Evolutionary conservation across 2,113 vertebrate genomes (phyloP).

Genomic region (Leptobrachium ailaonicum): DNA sequence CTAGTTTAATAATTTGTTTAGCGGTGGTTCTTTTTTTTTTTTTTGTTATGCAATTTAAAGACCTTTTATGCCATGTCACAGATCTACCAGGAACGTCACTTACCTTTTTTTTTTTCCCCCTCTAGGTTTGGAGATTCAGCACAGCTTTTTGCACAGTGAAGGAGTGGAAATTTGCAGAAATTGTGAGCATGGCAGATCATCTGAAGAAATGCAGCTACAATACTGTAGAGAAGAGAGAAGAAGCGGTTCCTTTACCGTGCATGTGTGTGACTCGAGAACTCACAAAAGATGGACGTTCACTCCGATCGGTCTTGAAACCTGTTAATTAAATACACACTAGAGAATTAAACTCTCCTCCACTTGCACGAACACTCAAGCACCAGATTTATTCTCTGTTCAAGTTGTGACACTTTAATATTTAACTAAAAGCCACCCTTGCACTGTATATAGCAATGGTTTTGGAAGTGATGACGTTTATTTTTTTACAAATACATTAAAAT

Average conservation of each 20-base stretch:
- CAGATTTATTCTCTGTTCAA: conserved; percentile 68
- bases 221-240: conserved; percentile 81
- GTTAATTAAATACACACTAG: conserved; percentile 69
- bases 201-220: conserved; percentile 92
- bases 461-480: conserved; percentile 79
- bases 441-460: conserved; percentile 75
- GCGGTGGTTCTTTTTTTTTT: no score
- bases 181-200: conserved; percentile 95
- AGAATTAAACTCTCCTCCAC: conserved; percentile 54
- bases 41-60: no score
- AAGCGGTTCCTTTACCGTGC: conserved; percentile 89
- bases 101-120: conserved; percentile 52
- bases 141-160: conserved; percentile 91
- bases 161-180: conserved; percentile 89
- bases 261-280: conserved; percentile 93
- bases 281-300: conserved; percentile 87
- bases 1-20: no score
- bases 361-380: conserved; percentile 70
- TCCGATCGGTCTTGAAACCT: conserved; percentile 89
- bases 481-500: conserved; percentile 57
- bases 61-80: no score
- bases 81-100: not conserved
- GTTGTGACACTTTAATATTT: conserved; percentile 73
- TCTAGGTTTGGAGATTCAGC: conserved; percentile 95
- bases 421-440: conserved; percentile 77